Evolutionary conservation across 2,113 vertebrate species (phyloP).

Genomic region (Trogon surrucura): DNA sequence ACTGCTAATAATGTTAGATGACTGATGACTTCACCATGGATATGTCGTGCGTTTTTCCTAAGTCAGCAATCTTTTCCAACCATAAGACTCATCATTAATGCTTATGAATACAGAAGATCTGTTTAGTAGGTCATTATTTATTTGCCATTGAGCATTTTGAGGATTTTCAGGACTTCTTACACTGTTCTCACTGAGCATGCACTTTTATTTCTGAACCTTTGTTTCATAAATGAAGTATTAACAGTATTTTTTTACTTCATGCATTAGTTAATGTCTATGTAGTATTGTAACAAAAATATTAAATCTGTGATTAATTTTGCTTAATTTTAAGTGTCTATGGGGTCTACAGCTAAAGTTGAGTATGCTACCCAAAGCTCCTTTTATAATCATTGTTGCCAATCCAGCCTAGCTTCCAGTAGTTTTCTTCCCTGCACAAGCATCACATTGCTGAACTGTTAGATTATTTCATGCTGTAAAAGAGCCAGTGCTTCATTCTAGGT

Average conservation of each 20-base stretch:
- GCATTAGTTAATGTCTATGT: background rate
- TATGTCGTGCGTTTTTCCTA: background rate
- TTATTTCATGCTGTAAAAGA: background rate
- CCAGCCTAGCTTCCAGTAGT: background rate
- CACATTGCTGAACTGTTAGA: background rate
- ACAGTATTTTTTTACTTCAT: background rate
- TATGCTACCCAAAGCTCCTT: background rate
- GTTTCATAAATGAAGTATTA: background rate
- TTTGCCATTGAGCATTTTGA: background rate
- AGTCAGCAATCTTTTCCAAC: background rate
- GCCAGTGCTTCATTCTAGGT: background rate
- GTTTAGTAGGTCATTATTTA: background rate
- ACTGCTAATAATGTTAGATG: constrained; percentile 32
- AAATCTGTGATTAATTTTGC: background rate
- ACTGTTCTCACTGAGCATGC: background rate
- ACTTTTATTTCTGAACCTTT: background rate
- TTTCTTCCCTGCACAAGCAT: background rate
- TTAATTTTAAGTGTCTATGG: background rate
- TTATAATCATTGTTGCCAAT: background rate
- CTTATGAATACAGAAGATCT: background rate
- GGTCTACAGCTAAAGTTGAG: background rate
- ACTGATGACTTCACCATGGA: background rate
- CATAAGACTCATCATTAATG: background rate
- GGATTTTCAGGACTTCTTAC: background rate
- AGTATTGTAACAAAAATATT: background rate